These are phyloP conservation scores for Cepaea nemoralis DNA, from an alignment of 1,140 invertebrate genomes.

Conservation along the genomic window DNA sequence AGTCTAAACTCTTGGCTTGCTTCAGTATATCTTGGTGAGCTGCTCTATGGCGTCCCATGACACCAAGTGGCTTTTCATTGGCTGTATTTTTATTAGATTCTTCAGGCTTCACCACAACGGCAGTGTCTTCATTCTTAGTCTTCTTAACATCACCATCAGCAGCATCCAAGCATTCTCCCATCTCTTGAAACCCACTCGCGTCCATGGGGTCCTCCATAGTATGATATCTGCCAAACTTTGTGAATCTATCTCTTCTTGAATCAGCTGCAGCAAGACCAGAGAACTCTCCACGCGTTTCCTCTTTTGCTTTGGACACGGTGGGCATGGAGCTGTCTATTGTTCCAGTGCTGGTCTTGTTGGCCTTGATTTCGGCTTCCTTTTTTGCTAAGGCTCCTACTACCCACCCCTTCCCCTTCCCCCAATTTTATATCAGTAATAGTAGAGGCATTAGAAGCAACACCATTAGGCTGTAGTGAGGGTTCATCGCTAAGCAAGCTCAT, in stretches of 20 bases:
- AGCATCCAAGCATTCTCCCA: not conserved
- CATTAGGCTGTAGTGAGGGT: not conserved
- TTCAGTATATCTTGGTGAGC: constrained; percentile 20
- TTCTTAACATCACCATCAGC: not conserved
- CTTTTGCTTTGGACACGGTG: not conserved
- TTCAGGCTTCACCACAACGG: not conserved
- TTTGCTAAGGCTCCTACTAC: not conserved
- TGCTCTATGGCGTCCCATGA: not conserved
- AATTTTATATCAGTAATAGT: not conserved
- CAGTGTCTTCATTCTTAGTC: not conserved
- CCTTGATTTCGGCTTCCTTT: not conserved
- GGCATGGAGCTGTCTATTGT: not conserved
- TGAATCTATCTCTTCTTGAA: constrained; percentile 13
- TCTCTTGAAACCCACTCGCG: not conserved
- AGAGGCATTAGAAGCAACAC: not conserved
- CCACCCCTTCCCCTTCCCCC: not conserved
- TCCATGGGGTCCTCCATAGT: constrained; percentile 37
- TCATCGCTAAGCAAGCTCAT: constrained; percentile 31
- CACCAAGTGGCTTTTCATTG: not conserved
- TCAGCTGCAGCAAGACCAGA: constrained; percentile 36
- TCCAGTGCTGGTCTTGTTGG: not conserved
- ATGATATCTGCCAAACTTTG: constrained; percentile 23
- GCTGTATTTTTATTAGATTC: not conserved
- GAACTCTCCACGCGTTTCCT: constrained; percentile 14
- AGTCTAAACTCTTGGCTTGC: constrained; percentile 36